These are phyloP conservation scores for Ylistrum balloti DNA, from an alignment of 1,140 invertebrate species.

Conservation along the genomic window DNA sequence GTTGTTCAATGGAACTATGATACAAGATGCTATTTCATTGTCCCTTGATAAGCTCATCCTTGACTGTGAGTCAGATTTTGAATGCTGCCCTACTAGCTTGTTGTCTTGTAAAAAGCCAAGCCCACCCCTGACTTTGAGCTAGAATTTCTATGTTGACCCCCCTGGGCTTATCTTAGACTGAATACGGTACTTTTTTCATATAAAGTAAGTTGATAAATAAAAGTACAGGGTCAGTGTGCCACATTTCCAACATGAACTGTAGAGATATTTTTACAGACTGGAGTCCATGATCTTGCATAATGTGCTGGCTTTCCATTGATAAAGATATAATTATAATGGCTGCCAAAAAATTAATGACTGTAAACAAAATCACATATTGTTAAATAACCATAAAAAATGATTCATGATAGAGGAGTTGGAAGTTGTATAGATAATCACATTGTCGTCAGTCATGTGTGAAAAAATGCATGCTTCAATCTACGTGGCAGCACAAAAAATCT, in stretches of 20 bases:
- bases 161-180: no score
- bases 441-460: background rate
- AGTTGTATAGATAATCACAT: background rate
- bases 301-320: background rate
- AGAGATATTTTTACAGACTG: background rate
- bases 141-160: no score
- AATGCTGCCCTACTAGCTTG: no score
- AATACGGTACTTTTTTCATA: no score
- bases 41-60: no score
- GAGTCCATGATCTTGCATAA: conserved; percentile 33
- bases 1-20: no score
- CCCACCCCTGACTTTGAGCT: no score
- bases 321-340: background rate
- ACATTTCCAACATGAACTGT: background rate
- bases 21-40: no score
- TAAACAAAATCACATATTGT: conserved; percentile 14
- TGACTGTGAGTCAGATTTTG: no score
- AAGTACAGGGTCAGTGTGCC: background rate
- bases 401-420: no score
- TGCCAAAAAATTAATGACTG: conserved; percentile 33
- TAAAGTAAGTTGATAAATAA: background rate
- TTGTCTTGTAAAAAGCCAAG: no score
- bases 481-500: background rate
- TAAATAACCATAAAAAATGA: conserved; percentile 11
- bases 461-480: background rate